phyloP scores from a whole-genome alignment of 2,797 vertebrate genomes.

The Oreochromis grahami region DNA sequence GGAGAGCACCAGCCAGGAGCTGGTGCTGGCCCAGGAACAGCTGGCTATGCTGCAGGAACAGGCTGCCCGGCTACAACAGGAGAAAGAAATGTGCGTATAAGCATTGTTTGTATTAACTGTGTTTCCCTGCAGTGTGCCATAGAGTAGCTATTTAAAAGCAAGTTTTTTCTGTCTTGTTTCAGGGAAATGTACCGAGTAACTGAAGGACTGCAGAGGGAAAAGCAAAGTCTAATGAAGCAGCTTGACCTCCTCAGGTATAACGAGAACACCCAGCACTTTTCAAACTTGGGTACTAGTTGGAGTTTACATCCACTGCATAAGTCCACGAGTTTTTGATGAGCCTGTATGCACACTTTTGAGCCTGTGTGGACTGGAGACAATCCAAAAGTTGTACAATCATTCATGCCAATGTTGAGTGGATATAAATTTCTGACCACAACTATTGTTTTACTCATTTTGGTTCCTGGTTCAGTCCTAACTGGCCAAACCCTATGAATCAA shows the following conservation, averaged over 20 bases:
- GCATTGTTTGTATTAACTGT: background rate
- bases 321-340: background rate
- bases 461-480: background rate
- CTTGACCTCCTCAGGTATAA: slow-evolving; percentile 88
- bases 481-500: background rate
- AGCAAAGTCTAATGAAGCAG: slow-evolving; percentile 88
- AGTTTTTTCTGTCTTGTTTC: background rate
- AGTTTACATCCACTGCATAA: background rate
- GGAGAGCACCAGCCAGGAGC: slow-evolving; percentile 79
- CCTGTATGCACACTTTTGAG: background rate
- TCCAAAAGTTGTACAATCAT: background rate
- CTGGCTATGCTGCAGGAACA: slow-evolving; percentile 84
- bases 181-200: slow-evolving; percentile 90
- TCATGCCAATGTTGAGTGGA: background rate
- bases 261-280: background rate
- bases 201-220: slow-evolving; percentile 88
- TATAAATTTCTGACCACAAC: background rate
- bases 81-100: slow-evolving; percentile 86
- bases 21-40: slow-evolving; percentile 84
- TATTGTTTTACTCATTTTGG: background rate
- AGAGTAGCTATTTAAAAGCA: background rate
- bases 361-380: background rate
- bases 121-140: background rate
- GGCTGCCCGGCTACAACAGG: slow-evolving; percentile 78
- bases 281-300: background rate